These are phyloP conservation scores for Epistrophe grossulariae DNA, from an alignment of 2,888 invertebrate genomes.

Conservation along the genomic window DNA sequence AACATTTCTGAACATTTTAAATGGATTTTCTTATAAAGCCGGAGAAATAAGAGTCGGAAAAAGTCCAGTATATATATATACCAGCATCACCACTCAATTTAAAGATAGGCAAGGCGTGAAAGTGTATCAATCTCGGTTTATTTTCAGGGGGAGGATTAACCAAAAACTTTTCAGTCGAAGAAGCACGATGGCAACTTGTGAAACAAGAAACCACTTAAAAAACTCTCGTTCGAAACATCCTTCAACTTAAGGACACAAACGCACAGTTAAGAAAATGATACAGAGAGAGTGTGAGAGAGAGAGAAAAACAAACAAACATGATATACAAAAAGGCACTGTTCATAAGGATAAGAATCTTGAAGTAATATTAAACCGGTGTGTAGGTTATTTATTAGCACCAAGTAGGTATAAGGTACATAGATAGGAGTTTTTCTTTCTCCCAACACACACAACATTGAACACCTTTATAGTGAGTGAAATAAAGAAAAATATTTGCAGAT, in stretches of 20 bases:
- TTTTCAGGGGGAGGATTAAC: conserved; percentile 3
- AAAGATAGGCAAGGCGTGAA: conserved; percentile 32
- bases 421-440: not conserved
- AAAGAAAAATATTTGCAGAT: conserved; percentile 55
- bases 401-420: not conserved
- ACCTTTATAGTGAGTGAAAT: conserved; percentile 22
- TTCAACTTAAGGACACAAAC: conserved; percentile 17
- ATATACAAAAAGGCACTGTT: conserved; percentile 17
- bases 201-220: conserved; percentile 48
- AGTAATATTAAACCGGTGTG: conserved; percentile 33
- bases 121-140: conserved; percentile 39
- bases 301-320: not conserved
- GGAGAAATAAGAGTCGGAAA: not conserved
- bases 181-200: conserved; percentile 27
- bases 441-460: conserved; percentile 34
- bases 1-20: conserved; percentile 45
- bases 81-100: conserved; percentile 7
- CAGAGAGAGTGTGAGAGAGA: not conserved
- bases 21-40: conserved; percentile 11
- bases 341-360: conserved; percentile 25
- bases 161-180: conserved; percentile 1
- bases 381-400: conserved; percentile 49
- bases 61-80: not conserved
- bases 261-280: not conserved
- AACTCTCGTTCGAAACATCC: conserved; percentile 29